Evolutionary conservation across 23 tunicate species (phyloP).

Genomic region (Styela clava): DNA sequence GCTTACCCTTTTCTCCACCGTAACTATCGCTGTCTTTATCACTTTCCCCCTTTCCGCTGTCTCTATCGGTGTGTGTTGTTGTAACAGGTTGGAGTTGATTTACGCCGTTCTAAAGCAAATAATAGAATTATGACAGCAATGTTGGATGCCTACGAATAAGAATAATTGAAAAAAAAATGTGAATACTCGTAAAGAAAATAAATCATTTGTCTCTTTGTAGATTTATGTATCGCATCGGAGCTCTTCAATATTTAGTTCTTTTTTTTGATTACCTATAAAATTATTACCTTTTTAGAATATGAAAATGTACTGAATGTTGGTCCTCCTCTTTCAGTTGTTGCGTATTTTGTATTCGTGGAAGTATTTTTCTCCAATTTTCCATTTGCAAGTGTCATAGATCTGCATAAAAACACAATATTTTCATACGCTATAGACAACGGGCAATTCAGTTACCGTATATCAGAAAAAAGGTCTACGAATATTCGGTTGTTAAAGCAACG

Average conservation of each 20-base stretch:
- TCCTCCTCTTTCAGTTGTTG: not conserved
- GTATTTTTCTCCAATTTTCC: not conserved
- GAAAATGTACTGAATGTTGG: slow-evolving; percentile 6
- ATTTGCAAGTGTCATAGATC: slow-evolving; percentile 11
- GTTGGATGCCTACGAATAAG: not conserved
- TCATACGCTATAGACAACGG: too few relatives aligned
- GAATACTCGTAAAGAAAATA: too few relatives aligned
- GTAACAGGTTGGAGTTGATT: not conserved
- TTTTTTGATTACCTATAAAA: too few relatives aligned
- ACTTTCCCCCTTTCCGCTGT: slow-evolving; percentile 90
- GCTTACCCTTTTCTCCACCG: slow-evolving; percentile 63
- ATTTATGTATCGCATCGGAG: too few relatives aligned
- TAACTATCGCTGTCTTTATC: slow-evolving; percentile 67
- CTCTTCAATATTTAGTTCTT: too few relatives aligned
- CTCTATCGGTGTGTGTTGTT: slow-evolving; percentile 44
- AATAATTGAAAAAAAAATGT: not conserved
- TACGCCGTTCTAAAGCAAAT: not conserved
- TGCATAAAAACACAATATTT: not conserved
- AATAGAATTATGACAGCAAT: not conserved
- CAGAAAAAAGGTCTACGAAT: too few relatives aligned
- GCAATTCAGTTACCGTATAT: too few relatives aligned
- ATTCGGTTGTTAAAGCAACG: too few relatives aligned
- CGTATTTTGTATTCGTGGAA: not conserved
- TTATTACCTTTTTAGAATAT: not conserved
- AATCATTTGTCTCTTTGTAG: too few relatives aligned